These are phyloP conservation scores for Falco punctatus DNA, from an alignment of 2,113 vertebrate genomes.

Conservation along the genomic window DNA sequence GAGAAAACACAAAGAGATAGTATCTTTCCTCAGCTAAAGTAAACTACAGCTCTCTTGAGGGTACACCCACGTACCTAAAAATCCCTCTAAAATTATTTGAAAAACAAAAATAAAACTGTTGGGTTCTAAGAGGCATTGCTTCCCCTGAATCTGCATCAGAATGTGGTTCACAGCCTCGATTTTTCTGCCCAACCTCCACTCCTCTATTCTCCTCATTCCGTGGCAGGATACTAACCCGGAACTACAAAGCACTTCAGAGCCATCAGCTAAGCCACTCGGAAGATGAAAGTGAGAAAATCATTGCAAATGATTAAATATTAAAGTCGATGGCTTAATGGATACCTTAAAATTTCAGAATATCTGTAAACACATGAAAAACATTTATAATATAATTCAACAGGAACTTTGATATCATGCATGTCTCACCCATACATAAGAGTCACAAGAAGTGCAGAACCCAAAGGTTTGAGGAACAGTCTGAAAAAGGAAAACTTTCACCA, in stretches of 20 bases:
- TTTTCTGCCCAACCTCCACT: background rate
- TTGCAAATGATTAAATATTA: background rate
- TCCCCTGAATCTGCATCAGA: background rate
- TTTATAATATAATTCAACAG: background rate
- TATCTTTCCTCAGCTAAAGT: background rate
- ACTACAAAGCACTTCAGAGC: background rate
- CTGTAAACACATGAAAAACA: background rate
- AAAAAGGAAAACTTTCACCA: background rate
- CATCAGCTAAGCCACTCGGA: background rate
- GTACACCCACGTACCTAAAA: background rate
- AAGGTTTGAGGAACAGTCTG: background rate
- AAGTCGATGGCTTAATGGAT: background rate
- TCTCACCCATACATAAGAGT: background rate
- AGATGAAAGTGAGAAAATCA: background rate
- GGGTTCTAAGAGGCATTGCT: background rate
- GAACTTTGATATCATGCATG: background rate
- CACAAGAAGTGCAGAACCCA: background rate
- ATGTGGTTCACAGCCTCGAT: background rate
- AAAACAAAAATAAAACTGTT: background rate
- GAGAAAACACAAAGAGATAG: background rate
- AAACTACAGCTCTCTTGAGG: background rate
- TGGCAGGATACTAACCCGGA: background rate
- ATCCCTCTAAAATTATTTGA: background rate
- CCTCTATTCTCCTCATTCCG: background rate
- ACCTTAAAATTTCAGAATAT: background rate